These are phyloP conservation scores for Passer domesticus DNA, from an alignment of 2,113 vertebrate genomes.

Conservation along the genomic window DNA sequence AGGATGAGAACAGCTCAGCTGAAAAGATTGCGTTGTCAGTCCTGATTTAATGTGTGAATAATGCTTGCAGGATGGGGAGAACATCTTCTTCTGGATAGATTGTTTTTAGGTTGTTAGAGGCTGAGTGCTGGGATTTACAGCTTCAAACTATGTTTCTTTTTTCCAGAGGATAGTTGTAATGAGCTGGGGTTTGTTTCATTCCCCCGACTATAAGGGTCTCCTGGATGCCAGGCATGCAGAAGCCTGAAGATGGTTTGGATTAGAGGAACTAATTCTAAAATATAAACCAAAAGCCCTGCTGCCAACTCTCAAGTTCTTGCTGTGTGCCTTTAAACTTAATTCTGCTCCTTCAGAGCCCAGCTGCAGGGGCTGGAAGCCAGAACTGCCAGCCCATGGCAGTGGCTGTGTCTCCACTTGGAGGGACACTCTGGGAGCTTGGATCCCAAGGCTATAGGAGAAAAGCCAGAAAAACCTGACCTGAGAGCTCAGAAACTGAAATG, in stretches of 20 bases:
- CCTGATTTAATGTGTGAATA: conserved; percentile 65
- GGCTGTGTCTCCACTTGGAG: neutral
- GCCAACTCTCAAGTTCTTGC: neutral
- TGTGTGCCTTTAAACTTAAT: neutral
- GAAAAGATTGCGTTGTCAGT: conserved; percentile 55
- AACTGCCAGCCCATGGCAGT: neutral
- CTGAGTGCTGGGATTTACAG: conserved; percentile 17
- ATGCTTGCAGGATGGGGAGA: conserved; percentile 9
- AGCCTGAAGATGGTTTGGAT: neutral
- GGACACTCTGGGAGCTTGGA: neutral
- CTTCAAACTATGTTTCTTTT: neutral
- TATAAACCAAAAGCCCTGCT: neutral
- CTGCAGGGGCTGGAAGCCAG: neutral
- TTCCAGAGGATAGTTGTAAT: neutral
- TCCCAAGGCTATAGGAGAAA: neutral
- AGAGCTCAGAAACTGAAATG: neutral
- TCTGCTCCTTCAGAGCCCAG: neutral
- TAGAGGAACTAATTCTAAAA: neutral
- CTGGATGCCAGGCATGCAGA: neutral
- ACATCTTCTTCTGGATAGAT: conserved; percentile 13
- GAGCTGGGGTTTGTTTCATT: neutral
- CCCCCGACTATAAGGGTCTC: neutral
- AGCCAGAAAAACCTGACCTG: neutral
- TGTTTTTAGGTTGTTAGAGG: conserved; percentile 18
- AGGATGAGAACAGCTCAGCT: conserved; percentile 44